Conservation (phyloP, 1,140 invertebrate genomes). For the Octopus bimaculoides region DNA sequence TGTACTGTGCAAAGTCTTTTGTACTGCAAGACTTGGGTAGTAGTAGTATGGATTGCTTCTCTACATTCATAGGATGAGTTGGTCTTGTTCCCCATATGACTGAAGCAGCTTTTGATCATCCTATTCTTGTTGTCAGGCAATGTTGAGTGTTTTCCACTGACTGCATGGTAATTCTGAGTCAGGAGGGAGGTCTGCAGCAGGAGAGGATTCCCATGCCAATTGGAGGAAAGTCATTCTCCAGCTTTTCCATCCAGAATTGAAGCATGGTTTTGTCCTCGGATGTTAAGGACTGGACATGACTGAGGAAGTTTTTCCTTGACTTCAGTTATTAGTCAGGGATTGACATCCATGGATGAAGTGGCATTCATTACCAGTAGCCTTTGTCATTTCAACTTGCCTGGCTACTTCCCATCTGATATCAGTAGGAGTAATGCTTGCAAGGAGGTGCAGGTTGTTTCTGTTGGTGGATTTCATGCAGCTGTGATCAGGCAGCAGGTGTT, state of each 20-base stretch:
- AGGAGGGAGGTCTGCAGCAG: background rate
- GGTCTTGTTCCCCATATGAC: background rate
- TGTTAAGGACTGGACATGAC: background rate
- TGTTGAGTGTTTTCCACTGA: background rate
- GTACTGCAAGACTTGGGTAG: background rate
- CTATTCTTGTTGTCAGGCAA: background rate
- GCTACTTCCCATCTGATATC: background rate
- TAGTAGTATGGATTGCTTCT: background rate
- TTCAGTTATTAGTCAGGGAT: background rate
- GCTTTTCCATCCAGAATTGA: background rate
- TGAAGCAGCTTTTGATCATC: background rate
- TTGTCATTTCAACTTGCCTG: background rate
- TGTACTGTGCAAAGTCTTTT: background rate
- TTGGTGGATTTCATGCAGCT: background rate
- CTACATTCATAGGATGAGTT: background rate
- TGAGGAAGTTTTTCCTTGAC: background rate
- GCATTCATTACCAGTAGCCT: background rate
- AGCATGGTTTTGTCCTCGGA: background rate
- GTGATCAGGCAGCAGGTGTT: background rate
- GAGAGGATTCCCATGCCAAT: background rate
- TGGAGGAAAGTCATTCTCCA: background rate
- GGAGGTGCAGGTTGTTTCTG: background rate
- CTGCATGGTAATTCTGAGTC: background rate
- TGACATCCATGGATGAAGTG: background rate
- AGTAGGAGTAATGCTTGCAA: background rate